A percentile compares a stretch with the other conserved stretches of the same genome.
phyloP scores from a whole-genome alignment of 2,113 vertebrate species.

The Solea senegalensis region DNA sequence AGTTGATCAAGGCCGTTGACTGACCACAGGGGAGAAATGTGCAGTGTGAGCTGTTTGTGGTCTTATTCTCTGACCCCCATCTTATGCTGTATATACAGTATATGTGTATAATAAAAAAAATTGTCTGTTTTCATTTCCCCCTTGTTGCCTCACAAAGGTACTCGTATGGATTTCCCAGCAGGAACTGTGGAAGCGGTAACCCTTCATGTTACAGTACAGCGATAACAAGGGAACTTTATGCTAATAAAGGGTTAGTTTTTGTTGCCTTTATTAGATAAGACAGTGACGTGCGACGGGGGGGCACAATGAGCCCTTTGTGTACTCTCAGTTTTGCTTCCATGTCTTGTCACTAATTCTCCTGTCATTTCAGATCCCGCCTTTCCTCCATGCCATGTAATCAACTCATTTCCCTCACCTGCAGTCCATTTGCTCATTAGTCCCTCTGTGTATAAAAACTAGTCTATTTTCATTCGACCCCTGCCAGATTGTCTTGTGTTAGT shows the following conservation, averaged over 20 bases:
- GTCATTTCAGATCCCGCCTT: too few species aligned
- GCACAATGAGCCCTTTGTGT: too few species aligned
- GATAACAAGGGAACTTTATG: neutral
- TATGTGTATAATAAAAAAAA: neutral
- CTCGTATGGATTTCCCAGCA: neutral
- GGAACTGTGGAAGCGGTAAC: neutral
- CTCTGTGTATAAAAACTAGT: too few species aligned
- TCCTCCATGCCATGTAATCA: too few species aligned
- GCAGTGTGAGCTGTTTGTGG: constrained; percentile 1
- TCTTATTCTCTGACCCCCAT: constrained; percentile 11
- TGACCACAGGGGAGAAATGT: constrained; percentile 11
- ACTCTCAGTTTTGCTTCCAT: too few species aligned
- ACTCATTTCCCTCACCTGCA: too few species aligned
- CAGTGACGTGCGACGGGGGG: too few species aligned
- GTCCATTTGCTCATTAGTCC: too few species aligned
- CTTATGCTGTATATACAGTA: neutral
- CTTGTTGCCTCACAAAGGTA: constrained; percentile 3
- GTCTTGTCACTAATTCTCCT: too few species aligned
- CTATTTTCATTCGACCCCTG: too few species aligned
- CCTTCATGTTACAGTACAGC: neutral
- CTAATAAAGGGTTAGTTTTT: neutral
- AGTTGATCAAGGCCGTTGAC: constrained; percentile 26
- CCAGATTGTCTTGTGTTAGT: too few species aligned
- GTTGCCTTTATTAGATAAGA: too few species aligned
- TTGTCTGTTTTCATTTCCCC: neutral